phyloP scores from a whole-genome alignment of 2,888 invertebrate genomes.

The Acleris holmiana region DNA sequence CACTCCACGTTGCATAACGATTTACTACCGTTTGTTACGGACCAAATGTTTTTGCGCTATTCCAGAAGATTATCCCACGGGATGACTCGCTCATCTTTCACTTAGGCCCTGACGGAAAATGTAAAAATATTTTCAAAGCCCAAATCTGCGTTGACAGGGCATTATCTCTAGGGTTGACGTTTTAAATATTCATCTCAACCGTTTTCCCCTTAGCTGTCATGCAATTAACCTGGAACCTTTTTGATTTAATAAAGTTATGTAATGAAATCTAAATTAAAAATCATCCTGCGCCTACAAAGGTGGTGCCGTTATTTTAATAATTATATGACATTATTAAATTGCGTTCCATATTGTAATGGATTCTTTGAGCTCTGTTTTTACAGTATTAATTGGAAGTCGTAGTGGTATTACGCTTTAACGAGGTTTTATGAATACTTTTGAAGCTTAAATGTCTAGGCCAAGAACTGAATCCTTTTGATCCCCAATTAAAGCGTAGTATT shows the following conservation, averaged over 20 bases:
- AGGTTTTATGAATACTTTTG: no score
- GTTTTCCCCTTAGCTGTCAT: constrained; percentile 54
- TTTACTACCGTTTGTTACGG: not conserved
- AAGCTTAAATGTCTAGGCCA: not conserved
- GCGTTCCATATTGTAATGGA: not conserved
- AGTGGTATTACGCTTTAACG: no score
- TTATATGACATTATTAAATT: not conserved
- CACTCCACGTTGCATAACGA: constrained; percentile 2
- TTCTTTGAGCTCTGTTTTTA: not conserved
- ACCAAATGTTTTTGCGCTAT: constrained; percentile 16
- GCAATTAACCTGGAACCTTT: constrained; percentile 59
- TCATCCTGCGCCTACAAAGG: constrained; percentile 9
- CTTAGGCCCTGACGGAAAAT: constrained; percentile 45
- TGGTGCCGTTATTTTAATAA: not conserved
- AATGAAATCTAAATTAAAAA: constrained; percentile 26
- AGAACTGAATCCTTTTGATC: not conserved
- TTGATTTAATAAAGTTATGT: constrained; percentile 56
- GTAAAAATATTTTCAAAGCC: constrained; percentile 47
- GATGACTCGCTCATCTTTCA: constrained; percentile 57
- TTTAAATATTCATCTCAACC: constrained; percentile 63
- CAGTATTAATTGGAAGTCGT: no score
- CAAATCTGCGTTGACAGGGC: constrained; percentile 46
- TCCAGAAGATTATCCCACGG: constrained; percentile 42
- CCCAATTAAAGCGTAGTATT: constrained; percentile 11
- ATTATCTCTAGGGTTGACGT: constrained; percentile 45